Percentiles rank a stretch among this genome's conserved stretches.
Conservation (phyloP, 2,888 invertebrate species). For the Orgyia antiqua region DNA sequence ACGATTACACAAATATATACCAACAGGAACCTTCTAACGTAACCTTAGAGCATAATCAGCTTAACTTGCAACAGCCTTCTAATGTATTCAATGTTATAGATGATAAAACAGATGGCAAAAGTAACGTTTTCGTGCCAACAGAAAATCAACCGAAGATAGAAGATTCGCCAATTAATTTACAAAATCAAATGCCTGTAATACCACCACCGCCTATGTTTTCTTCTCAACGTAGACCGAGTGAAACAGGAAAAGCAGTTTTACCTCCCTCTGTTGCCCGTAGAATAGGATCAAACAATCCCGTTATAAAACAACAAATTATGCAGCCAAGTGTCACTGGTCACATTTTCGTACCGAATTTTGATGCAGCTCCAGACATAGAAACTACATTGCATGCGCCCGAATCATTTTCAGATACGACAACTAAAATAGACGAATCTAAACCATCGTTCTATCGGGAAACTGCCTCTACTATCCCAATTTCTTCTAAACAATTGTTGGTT, state of each 20-base stretch:
- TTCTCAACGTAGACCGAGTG: slow-evolving; percentile 35
- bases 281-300: slow-evolving; percentile 50
- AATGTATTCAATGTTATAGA: slow-evolving; percentile 20
- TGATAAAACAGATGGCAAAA: slow-evolving; percentile 6
- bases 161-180: slow-evolving; percentile 7
- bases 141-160: slow-evolving; percentile 10
- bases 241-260: slow-evolving; percentile 44
- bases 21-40: slow-evolving; percentile 1
- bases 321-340: slow-evolving; percentile 29
- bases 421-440: slow-evolving; percentile 4
- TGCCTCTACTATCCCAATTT: background rate
- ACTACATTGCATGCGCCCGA: slow-evolving; percentile 4
- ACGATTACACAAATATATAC: slow-evolving; percentile 6
- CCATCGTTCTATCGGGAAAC: slow-evolving; percentile 4
- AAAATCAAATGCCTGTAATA: slow-evolving; percentile 30
- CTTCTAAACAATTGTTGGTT: slow-evolving; percentile 4
- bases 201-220: slow-evolving; percentile 69
- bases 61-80: slow-evolving; percentile 14
- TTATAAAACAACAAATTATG: slow-evolving; percentile 41
- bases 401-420: slow-evolving; percentile 3
- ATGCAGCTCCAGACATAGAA: slow-evolving; percentile 10
- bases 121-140: slow-evolving; percentile 5
- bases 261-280: slow-evolving; percentile 67
- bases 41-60: slow-evolving; percentile 8
- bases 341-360: slow-evolving; percentile 49